Percentiles rank a stretch among this genome's conserved stretches.
Evolutionary conservation across 2,797 vertebrate genomes (phyloP).

Genomic region (Gouania willdenowi): DNA sequence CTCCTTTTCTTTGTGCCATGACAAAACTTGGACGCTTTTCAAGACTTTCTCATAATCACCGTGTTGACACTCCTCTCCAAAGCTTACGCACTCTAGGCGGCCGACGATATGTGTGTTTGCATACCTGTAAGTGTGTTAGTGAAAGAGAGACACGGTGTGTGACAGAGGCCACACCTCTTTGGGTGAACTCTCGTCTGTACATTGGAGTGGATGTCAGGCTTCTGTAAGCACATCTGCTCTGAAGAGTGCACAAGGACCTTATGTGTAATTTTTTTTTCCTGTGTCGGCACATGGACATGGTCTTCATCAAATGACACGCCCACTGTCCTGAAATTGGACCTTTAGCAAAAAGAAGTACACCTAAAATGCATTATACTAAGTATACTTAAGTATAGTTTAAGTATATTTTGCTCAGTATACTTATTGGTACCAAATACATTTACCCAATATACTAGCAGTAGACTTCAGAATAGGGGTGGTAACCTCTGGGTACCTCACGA

Average conservation of each 20-base stretch:
- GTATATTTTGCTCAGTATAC: no score
- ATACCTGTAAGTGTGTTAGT: conserved; percentile 5
- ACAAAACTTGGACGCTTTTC: conserved; percentile 27
- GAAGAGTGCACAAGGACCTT: not conserved
- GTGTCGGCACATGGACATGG: conserved; percentile 23
- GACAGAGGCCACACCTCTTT: not conserved
- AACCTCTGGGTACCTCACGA: no score
- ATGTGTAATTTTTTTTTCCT: no score
- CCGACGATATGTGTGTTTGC: conserved; percentile 24
- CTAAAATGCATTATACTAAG: no score
- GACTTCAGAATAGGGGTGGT: no score
- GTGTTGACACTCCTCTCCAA: conserved; percentile 41
- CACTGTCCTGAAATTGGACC: conserved; percentile 12
- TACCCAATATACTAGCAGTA: no score
- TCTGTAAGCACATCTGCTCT: conserved; percentile 15
- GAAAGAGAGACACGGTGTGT: conserved; percentile 6
- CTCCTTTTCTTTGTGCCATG: conserved; percentile 14
- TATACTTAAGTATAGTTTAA: no score
- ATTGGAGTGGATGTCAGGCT: conserved; percentile 4
- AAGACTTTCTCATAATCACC: conserved; percentile 26
- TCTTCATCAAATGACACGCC: conserved; percentile 44
- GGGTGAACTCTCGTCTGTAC: conserved; percentile 4
- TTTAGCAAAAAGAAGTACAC: no score
- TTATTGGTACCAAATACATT: no score
- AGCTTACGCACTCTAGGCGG: conserved; percentile 39